Conservation (phyloP, 2,113 vertebrate species). For the Mobula birostris region DNA sequence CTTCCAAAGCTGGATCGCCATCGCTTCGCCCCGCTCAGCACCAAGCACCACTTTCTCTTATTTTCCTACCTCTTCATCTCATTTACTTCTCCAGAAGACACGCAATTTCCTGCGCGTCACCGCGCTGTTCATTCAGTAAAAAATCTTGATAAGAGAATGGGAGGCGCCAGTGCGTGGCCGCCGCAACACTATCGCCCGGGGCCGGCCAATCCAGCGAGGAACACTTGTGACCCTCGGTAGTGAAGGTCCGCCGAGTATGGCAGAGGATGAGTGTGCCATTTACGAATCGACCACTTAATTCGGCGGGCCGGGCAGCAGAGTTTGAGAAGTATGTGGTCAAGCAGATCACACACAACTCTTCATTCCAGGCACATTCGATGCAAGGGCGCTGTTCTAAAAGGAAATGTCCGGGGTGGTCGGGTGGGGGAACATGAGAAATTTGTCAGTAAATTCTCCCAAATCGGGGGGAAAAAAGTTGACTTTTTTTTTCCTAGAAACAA, state of each 20-base stretch:
- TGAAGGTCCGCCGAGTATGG: not conserved
- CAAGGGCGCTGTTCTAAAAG: not conserved
- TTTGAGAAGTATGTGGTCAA: not conserved
- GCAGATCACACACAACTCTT: not conserved
- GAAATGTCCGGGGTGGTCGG: no score
- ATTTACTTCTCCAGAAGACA: not conserved
- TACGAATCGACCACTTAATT: not conserved
- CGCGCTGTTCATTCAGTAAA: conserved; percentile 20
- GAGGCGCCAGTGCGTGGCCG: not conserved
- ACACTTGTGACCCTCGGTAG: not conserved
- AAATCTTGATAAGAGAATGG: not conserved
- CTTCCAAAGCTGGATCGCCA: not conserved
- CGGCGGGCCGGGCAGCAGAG: no score
- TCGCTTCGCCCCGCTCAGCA: not conserved
- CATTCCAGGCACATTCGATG: not conserved
- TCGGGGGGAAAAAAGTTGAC: no score
- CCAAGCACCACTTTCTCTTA: not conserved
- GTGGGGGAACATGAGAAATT: not conserved
- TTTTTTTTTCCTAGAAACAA: no score
- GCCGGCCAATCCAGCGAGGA: no score
- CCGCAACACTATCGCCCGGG: not conserved
- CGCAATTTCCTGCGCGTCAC: conserved; percentile 34
- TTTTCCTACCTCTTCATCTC: not conserved
- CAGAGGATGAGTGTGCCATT: not conserved
- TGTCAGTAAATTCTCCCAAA: not conserved